Percentiles rank a stretch among this genome's conserved stretches.
Evolutionary conservation across 2,888 invertebrate species (phyloP).

Genomic region (Lapara coniferarum): DNA sequence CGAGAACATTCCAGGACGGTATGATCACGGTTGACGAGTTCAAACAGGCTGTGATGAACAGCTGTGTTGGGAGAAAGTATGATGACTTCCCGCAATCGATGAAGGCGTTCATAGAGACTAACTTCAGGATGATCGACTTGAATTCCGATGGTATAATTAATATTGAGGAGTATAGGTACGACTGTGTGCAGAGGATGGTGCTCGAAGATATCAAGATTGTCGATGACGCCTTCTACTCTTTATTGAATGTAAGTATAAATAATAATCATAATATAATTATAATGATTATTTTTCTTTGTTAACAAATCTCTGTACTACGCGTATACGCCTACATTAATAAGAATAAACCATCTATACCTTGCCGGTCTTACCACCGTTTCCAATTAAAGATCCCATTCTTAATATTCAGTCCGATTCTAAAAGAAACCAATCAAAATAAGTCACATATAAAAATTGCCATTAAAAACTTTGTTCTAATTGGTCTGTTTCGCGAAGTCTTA

Average conservation of each 20-base stretch:
- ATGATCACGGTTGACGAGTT: constrained; percentile 92
- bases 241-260: constrained; percentile 87
- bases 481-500: no score
- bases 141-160: constrained; percentile 91
- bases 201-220: constrained; percentile 89
- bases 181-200: constrained; percentile 91
- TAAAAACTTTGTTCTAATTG: no score
- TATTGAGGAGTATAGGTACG: constrained; percentile 91
- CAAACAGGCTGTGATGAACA: constrained; percentile 90
- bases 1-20: constrained; percentile 86
- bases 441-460: no score
- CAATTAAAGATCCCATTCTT: no score
- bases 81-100: constrained; percentile 93
- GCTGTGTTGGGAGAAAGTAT: constrained; percentile 90
- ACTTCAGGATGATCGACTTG: constrained; percentile 91
- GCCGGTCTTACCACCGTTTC: no score
- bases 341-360: no score
- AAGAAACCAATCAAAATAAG: no score
- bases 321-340: no score
- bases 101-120: constrained; percentile 93
- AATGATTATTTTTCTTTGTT: no score
- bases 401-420: no score
- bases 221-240: constrained; percentile 89
- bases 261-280: no score
- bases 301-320: no score